These are phyloP conservation scores for Caracal caracal DNA, from an alignment of 2,113 vertebrate genomes.

Conservation along the genomic window DNA sequence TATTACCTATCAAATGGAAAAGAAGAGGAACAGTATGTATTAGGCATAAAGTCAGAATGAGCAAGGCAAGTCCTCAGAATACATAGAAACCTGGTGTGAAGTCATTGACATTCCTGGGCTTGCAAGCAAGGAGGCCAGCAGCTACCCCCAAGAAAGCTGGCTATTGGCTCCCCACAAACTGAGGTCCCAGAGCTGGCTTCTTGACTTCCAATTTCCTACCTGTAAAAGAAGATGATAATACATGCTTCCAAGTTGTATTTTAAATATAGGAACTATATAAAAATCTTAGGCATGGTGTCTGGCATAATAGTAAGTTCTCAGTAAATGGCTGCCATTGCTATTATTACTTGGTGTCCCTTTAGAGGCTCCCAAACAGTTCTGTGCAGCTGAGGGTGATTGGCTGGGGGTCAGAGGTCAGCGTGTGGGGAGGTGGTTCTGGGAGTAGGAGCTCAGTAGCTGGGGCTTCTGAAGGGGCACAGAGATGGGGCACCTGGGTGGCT, in stretches of 20 bases:
- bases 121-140: too few species aligned
- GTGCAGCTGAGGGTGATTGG: too few species aligned
- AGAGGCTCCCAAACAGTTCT: neutral
- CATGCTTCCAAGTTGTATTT: neutral
- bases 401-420: neutral
- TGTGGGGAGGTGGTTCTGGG: neutral
- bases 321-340: too few species aligned
- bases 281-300: neutral
- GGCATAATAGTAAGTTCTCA: neutral
- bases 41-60: neutral
- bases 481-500: too few species aligned
- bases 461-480: neutral
- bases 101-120: neutral
- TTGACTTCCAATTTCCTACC: neutral
- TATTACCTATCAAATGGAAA: neutral
- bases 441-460: neutral
- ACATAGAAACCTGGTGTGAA: neutral
- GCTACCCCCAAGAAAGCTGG: neutral
- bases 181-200: neutral
- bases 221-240: neutral
- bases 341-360: neutral
- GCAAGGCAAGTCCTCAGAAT: neutral
- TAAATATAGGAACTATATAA: neutral
- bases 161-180: neutral
- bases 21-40: neutral